Percentiles rank a stretch among this genome's conserved stretches.
Conservation (phyloP, 2,113 vertebrate species). For the Ivindomyrus marchei region DNA sequence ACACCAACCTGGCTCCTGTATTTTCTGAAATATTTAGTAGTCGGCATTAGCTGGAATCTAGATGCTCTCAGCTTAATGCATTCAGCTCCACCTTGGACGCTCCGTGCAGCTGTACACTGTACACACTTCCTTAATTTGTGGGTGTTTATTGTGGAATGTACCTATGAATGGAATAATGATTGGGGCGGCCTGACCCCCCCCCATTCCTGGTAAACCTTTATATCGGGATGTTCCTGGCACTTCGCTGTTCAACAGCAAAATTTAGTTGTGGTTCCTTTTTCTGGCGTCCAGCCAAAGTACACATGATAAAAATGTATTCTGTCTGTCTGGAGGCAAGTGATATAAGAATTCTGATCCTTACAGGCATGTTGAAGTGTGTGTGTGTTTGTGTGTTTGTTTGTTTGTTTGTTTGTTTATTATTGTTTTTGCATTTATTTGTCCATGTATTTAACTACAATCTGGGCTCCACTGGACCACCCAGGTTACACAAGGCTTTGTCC, state of each 20-base stretch:
- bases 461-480: background rate
- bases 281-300: background rate
- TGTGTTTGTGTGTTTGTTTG: background rate
- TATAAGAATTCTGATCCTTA: background rate
- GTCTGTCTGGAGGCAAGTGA: background rate
- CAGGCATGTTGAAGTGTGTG: background rate
- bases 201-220: conserved; percentile 1
- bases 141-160: background rate
- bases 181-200: background rate
- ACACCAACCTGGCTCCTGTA: background rate
- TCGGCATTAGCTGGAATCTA: background rate
- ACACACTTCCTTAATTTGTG: background rate
- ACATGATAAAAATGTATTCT: background rate
- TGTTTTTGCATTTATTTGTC: background rate
- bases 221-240: background rate
- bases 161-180: conserved; percentile 1
- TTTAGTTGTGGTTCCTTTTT: background rate
- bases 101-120: background rate
- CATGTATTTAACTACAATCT: background rate
- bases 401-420: background rate
- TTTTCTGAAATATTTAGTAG: conserved; percentile 11
- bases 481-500: background rate
- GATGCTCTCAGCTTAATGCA: conserved; percentile 13
- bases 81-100: background rate
- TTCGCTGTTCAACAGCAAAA: background rate